Evolutionary conservation across 2,797 vertebrate genomes (phyloP), one percentile per base, ranked within the genome.

Genomic region (Leptatherina wallacei): DNA sequence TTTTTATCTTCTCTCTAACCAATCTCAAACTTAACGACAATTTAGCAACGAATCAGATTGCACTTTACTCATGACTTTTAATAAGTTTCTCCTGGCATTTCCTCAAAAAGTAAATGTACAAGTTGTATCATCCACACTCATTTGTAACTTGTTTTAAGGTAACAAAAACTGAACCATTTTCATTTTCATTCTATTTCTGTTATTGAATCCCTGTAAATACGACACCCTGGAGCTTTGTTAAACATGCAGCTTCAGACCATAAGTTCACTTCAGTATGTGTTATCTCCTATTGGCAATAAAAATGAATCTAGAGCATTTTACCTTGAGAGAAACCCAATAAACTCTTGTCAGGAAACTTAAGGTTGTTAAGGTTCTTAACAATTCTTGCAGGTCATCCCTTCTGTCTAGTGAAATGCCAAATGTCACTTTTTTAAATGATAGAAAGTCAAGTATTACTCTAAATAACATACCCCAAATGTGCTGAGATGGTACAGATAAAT

Each of bases 401-500:
- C 20, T 22, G 47, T 51, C 20, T 10, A 52, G 9, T 4, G 1
- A 52, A 52, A 52, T 24, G 11, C n/a, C 22, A 52, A 52, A 24
- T 24, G 22, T 24, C 49, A 52, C 22, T 13, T 52, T 52, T n/a
- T 49, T 9, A 49, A 42, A 42, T 3, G n/a, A 54, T 42, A 32
- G 12, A 38, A 16, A 55, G 49, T n/a, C 55, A 62, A 56, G 3
- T 42, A 20, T 59, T 59, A 38, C 71, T 65, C n/a, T 10, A 33
- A 29, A 66, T 35, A 66, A 44, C 63, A 55, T 55, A 14, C 18
- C 9, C 52, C 40, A 22, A 59, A 56, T 12, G 18, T 32, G 24
- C 49, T 30, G 11, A 71, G 52, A 38, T 59, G 47, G 18, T 55
- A 14, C 22, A 70, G 47, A 60, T 27, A 61, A n/a, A 30, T 33